Conservation (phyloP, 2,888 invertebrate species). For the Cryptophagus acutangulus region DNA sequence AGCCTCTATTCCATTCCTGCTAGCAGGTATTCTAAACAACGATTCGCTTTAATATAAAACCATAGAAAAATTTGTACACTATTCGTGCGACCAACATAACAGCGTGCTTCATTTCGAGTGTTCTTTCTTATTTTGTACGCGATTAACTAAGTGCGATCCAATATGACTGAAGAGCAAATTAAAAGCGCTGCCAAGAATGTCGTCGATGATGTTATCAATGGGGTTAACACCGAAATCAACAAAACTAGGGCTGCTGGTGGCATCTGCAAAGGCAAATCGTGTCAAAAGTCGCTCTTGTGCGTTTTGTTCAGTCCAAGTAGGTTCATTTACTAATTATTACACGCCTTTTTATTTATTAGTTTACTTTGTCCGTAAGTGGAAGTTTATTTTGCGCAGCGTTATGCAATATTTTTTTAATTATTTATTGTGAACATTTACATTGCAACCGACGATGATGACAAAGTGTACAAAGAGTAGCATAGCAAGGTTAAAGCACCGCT, state of each 20-base stretch:
- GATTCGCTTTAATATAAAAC: not conserved
- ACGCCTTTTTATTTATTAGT: slow-evolving; percentile 6
- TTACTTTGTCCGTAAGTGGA: slow-evolving; percentile 2
- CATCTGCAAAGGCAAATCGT: slow-evolving; percentile 25
- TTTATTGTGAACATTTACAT: too few species aligned
- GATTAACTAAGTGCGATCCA: not conserved
- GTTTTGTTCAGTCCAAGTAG: slow-evolving; percentile 52
- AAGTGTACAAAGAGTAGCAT: too few species aligned
- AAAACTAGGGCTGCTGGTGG: slow-evolving; percentile 30
- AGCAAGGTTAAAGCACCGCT: too few species aligned
- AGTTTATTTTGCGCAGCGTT: not conserved
- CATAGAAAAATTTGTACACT: too few species aligned
- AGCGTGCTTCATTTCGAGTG: slow-evolving; percentile 1
- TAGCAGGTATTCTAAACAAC: not conserved
- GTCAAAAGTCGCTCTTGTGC: slow-evolving; percentile 49
- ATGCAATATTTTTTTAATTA: too few species aligned
- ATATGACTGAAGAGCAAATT: slow-evolving; percentile 33
- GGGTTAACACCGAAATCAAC: slow-evolving; percentile 36
- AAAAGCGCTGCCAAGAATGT: slow-evolving; percentile 39
- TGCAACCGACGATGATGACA: too few species aligned
- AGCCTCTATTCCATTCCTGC: not conserved
- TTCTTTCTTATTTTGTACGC: not conserved
- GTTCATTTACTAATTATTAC: slow-evolving; percentile 31
- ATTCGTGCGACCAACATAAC: too few species aligned
- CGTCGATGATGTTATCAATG: slow-evolving; percentile 43